phyloP scores from a whole-genome alignment of 2,797 vertebrate species.

The Onychomys arenicola region DNA sequence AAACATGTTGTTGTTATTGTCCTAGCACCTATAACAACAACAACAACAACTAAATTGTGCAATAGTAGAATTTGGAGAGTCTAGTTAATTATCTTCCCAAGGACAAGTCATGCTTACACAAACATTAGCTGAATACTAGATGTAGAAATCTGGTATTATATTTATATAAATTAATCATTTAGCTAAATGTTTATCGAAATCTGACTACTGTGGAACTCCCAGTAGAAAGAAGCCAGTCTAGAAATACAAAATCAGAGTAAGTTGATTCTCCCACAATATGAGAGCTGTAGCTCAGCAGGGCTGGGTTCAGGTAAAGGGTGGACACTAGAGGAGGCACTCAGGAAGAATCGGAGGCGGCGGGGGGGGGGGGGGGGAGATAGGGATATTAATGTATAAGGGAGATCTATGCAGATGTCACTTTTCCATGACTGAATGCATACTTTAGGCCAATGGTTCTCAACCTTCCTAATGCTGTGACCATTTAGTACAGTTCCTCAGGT shows the following conservation, averaged over 20 bases:
- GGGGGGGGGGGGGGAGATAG: neutral
- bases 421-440: neutral
- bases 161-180: slow-evolving; percentile 27
- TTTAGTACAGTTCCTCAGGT: neutral
- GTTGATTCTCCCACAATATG: neutral
- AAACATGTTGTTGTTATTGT: neutral
- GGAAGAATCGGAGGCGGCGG: neutral
- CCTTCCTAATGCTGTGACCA: neutral
- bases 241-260: neutral
- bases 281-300: neutral
- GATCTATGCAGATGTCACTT: neutral
- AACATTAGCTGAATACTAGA: neutral
- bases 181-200: slow-evolving; percentile 7
- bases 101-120: neutral
- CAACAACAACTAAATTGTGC: neutral
- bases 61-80: neutral
- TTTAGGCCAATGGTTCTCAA: neutral
- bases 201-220: neutral
- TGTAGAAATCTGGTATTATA: neutral
- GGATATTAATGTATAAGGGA: neutral
- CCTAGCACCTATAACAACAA: no score
- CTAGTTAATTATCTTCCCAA: neutral
- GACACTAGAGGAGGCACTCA: neutral
- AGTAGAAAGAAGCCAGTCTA: neutral
- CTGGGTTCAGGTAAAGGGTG: neutral